Evolutionary conservation across 2,797 vertebrate species (phyloP).

Genomic region (Scomberomorus guttatus): DNA sequence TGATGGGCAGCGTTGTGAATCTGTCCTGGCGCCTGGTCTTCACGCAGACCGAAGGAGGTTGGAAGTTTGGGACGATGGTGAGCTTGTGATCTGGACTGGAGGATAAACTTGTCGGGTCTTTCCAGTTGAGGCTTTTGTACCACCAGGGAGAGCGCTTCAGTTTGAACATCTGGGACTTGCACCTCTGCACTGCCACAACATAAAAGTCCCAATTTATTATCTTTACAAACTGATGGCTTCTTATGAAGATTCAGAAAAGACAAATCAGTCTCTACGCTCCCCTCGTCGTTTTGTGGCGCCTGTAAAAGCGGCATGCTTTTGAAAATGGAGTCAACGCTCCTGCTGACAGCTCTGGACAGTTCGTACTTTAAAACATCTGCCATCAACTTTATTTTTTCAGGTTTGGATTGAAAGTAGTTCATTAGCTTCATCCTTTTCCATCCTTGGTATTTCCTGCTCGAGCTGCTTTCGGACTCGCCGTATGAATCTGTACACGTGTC

Average conservation of each 20-base stretch:
- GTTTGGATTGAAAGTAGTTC: constrained; percentile 57
- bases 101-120: constrained; percentile 40
- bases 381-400: constrained; percentile 71
- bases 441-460: constrained; percentile 19
- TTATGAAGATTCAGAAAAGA: constrained; percentile 4
- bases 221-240: constrained; percentile 8
- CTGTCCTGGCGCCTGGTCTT: constrained; percentile 65
- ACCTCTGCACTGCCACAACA: constrained; percentile 30
- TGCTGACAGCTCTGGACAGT: constrained; percentile 83
- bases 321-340: constrained; percentile 88
- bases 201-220: constrained; percentile 28
- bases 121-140: constrained; percentile 64
- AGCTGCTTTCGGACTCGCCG: constrained; percentile 42
- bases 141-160: constrained; percentile 77
- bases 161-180: constrained; percentile 61
- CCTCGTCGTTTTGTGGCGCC: constrained; percentile 41
- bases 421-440: constrained; percentile 64
- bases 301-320: constrained; percentile 79
- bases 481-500: not conserved
- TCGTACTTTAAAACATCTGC: constrained; percentile 87
- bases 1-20: constrained; percentile 37
- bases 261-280: not conserved
- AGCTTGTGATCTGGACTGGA: constrained; percentile 59
- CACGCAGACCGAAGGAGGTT: constrained; percentile 41
- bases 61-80: constrained; percentile 39